phyloP scores from a whole-genome alignment of 2,888 invertebrate species.

The Ectemnius lituratus region DNA sequence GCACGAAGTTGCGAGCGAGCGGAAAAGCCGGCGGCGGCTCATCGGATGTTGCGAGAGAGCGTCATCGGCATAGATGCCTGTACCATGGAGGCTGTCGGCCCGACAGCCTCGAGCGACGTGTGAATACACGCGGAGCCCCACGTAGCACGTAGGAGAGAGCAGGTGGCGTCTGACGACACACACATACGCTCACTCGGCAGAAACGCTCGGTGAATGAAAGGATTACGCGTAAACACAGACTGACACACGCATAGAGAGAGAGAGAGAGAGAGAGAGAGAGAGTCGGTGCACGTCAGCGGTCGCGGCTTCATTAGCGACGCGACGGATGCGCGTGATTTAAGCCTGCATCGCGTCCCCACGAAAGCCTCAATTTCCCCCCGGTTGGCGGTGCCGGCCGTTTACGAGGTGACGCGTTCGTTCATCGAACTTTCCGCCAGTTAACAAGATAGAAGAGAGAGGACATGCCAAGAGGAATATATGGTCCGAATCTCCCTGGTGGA shows the following conservation, averaged over 20 bases:
- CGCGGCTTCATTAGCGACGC: slow-evolving; percentile 7
- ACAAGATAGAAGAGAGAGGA: too few species aligned
- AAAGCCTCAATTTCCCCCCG: slow-evolving; percentile 1
- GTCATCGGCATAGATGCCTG: neutral
- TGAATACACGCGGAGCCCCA: neutral
- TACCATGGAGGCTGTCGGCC: neutral
- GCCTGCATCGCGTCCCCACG: neutral
- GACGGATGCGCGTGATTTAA: slow-evolving; percentile 3
- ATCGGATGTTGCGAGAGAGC: neutral
- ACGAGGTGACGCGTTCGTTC: neutral
- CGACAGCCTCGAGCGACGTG: neutral
- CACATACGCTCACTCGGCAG: neutral
- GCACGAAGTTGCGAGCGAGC: neutral
- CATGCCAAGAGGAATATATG: too few species aligned
- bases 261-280: too few species aligned
- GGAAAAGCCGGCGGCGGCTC: neutral
- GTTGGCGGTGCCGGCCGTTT: neutral
- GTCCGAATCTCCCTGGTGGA: too few species aligned
- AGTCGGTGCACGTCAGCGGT: neutral
- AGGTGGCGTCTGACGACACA: neutral
- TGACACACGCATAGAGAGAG: too few species aligned
- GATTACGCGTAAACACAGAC: neutral
- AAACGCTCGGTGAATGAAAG: neutral
- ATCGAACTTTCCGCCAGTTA: too few species aligned
- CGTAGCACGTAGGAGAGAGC: too few species aligned